Percentiles rank a stretch among this genome's conserved stretches.
These are phyloP conservation scores for Mythimna impura DNA, from an alignment of 2,888 invertebrate genomes.

Conservation along the genomic window DNA sequence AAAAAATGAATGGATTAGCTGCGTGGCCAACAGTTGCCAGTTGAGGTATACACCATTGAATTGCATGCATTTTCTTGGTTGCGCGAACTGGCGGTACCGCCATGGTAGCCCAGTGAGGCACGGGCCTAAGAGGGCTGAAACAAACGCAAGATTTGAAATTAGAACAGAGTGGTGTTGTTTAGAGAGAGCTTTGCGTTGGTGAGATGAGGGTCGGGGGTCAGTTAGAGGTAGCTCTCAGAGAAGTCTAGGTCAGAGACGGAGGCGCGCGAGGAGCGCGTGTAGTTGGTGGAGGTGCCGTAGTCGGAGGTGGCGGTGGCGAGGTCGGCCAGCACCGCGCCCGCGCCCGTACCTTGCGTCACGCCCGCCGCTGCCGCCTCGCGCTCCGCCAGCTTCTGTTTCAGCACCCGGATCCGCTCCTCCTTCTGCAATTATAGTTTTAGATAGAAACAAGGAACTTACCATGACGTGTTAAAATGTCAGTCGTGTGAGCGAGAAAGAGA, in stretches of 20 bases:
- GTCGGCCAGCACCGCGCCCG: slow-evolving; percentile 93
- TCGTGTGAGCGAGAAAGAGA: too few relatives aligned
- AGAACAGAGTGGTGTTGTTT: slow-evolving; percentile 38
- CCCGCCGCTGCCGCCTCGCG: slow-evolving; percentile 92
- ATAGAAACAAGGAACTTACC: not conserved
- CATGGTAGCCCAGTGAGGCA: too few relatives aligned
- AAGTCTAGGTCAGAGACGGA: slow-evolving; percentile 97
- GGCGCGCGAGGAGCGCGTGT: slow-evolving; percentile 95
- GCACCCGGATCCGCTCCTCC: slow-evolving; percentile 96
- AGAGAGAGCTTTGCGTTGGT: slow-evolving; percentile 36
- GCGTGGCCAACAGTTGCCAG: too few relatives aligned
- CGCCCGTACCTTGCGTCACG: slow-evolving; percentile 93
- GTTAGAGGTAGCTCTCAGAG: slow-evolving; percentile 95
- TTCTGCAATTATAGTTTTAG: slow-evolving; percentile 90
- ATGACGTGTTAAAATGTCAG: too few relatives aligned
- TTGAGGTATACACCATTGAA: too few relatives aligned
- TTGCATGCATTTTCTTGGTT: too few relatives aligned
- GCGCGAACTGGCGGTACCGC: too few relatives aligned
- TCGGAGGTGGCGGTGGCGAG: slow-evolving; percentile 95
- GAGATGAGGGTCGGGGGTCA: slow-evolving; percentile 23
- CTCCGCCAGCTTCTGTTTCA: slow-evolving; percentile 95
- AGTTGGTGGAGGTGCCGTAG: slow-evolving; percentile 94
- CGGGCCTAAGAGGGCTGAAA: slow-evolving; percentile 44
- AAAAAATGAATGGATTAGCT: too few relatives aligned
- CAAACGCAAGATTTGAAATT: slow-evolving; percentile 44